phyloP scores from a whole-genome alignment of 2,797 vertebrate genomes.

The Myiothlypis chrysogaster region DNA sequence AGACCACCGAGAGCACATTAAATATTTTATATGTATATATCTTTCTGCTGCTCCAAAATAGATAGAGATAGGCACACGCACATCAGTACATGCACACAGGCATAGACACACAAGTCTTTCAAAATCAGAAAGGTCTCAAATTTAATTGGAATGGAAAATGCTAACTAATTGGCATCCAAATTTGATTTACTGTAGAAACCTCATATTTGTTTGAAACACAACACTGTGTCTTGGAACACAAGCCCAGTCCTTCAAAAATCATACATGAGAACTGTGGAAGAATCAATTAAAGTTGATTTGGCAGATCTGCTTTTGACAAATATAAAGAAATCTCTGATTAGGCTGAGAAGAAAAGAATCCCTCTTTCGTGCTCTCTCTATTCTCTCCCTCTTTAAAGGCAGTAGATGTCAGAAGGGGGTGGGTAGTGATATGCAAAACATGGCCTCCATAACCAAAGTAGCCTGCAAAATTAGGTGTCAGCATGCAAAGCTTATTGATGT shows the following conservation, averaged over 20 bases:
- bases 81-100: not conserved
- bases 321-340: slow-evolving; percentile 79
- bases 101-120: slow-evolving; percentile 64
- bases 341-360: slow-evolving; percentile 76
- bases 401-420: slow-evolving; percentile 84
- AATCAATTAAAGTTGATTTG: slow-evolving; percentile 93
- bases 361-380: slow-evolving; percentile 73
- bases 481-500: slow-evolving; percentile 98
- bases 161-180: slow-evolving; percentile 82
- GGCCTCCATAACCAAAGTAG: slow-evolving; percentile 96
- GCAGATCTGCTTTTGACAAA: slow-evolving; percentile 84
- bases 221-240: slow-evolving; percentile 76
- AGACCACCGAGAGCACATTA: slow-evolving; percentile 64
- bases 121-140: slow-evolving; percentile 79
- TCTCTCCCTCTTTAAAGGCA: slow-evolving; percentile 88
- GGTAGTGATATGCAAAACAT: slow-evolving; percentile 97
- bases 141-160: slow-evolving; percentile 82
- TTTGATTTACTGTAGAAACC: slow-evolving; percentile 81
- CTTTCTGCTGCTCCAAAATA: slow-evolving; percentile 8
- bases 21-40: slow-evolving; percentile 26
- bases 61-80: slow-evolving; percentile 35
- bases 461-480: slow-evolving; percentile 99
- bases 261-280: slow-evolving; percentile 70
- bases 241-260: slow-evolving; percentile 78
- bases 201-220: slow-evolving; percentile 80